A percentile compares a stretch with the other conserved stretches of the same genome.
phyloP scores from a whole-genome alignment of 2,888 invertebrate genomes.

The Xestia ashworthii region DNA sequence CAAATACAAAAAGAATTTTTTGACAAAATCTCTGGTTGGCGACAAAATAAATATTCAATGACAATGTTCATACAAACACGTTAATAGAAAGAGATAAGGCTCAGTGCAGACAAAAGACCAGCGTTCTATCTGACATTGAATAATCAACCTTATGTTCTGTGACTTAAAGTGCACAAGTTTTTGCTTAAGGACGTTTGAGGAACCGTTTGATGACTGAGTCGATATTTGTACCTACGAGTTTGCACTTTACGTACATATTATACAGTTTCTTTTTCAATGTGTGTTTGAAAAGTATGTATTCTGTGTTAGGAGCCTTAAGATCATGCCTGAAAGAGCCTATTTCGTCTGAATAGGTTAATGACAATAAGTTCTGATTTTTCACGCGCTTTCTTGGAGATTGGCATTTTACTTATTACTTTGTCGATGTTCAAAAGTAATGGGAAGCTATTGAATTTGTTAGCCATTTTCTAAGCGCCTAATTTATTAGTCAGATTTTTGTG shows the following conservation, averaged over 20 bases:
- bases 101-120: conserved; percentile 7
- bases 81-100: neutral
- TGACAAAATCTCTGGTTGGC: neutral
- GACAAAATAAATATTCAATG: conserved; percentile 22
- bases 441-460: conserved; percentile 12
- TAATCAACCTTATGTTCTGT: neutral
- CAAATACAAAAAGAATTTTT: neutral
- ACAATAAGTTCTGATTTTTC: conserved; percentile 20
- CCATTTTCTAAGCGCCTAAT: neutral
- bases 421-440: conserved; percentile 2
- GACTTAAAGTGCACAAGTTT: neutral
- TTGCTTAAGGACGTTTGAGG: neutral
- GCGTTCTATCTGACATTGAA: neutral
- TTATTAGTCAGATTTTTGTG: neutral
- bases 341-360: conserved; percentile 31
- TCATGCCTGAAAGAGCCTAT: conserved; percentile 7
- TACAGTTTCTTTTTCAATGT: neutral
- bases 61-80: conserved; percentile 1
- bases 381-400: conserved; percentile 21
- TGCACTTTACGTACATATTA: neutral
- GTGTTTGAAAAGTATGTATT: neutral
- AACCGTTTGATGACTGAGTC: neutral
- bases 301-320: neutral
- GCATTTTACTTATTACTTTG: conserved; percentile 16
- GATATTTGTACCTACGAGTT: neutral